Evolutionary conservation across 1,140 invertebrate genomes (phyloP).

Genomic region (Drosophila ananassae): DNA sequence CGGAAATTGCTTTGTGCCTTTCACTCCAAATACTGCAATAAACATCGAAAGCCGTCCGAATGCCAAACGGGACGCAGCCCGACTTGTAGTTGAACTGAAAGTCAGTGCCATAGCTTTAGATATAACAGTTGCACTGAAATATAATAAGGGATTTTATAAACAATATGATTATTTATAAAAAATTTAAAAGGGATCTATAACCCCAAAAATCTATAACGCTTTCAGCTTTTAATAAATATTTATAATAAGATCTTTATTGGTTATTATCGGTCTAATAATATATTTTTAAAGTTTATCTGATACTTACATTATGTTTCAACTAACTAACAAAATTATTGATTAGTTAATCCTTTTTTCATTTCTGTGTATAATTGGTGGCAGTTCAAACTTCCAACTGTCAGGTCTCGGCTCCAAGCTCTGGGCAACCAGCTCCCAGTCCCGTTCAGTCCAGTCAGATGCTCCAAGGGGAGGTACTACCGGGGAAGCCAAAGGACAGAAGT

Average conservation of each 20-base stretch:
- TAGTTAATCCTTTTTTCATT: background rate
- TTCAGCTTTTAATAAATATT: no score
- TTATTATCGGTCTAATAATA: background rate
- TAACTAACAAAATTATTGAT: no score
- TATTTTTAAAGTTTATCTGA: no score
- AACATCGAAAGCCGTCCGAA: constrained; percentile 79
- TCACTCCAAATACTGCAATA: constrained; percentile 78
- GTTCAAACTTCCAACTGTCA: constrained; percentile 30
- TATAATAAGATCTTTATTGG: no score
- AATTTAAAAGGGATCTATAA: background rate
- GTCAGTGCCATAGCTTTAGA: background rate
- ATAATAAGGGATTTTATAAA: background rate
- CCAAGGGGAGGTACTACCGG: constrained; percentile 21
- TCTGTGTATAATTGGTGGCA: constrained; percentile 7
- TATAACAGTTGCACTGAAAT: background rate
- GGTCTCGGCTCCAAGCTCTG: constrained; percentile 11
- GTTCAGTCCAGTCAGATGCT: constrained; percentile 21
- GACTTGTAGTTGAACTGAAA: constrained; percentile 4
- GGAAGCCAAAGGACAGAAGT: constrained; percentile 29
- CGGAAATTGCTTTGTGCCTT: constrained; percentile 81
- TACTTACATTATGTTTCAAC: no score
- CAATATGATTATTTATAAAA: background rate
- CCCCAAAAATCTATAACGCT: no score
- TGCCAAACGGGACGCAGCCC: constrained; percentile 60
- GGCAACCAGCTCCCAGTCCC: constrained; percentile 1